Percentiles rank a stretch among this genome's conserved stretches.
phyloP scores from a whole-genome alignment of 2,113 vertebrate genomes.

The Syrrhaptes paradoxus region DNA sequence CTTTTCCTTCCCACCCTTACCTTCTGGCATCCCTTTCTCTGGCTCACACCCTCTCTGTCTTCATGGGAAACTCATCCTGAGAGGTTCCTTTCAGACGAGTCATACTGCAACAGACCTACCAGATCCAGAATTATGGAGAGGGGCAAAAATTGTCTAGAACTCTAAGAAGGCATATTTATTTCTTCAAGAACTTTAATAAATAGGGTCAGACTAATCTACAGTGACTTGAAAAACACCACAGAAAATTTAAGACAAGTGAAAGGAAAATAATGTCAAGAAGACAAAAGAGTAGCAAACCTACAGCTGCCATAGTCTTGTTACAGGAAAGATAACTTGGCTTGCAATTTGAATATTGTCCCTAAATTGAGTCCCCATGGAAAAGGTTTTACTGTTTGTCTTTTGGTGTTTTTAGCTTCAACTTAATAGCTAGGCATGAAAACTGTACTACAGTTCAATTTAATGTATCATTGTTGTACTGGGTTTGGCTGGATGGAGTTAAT shows the following conservation, averaged over 20 bases:
- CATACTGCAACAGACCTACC: not conserved
- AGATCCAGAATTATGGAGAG: not conserved
- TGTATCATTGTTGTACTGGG: accelerated
- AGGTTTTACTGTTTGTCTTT: not conserved
- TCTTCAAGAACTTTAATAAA: not conserved
- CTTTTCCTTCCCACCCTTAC: not conserved
- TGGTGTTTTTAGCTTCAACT: not conserved
- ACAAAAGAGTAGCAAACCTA: not conserved
- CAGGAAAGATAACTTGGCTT: not conserved
- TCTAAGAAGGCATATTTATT: not conserved
- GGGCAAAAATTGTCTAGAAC: not conserved
- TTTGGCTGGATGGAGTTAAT: not conserved
- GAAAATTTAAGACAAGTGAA: not conserved
- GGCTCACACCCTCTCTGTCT: not conserved
- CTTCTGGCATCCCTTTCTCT: not conserved
- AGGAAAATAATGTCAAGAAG: not conserved
- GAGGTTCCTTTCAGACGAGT: not conserved
- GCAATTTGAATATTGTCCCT: not conserved
- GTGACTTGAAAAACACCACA: not conserved
- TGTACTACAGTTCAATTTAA: not conserved
- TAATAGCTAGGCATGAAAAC: not conserved
- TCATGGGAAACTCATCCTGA: not conserved
- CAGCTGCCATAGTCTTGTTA: not conserved
- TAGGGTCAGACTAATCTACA: not conserved
- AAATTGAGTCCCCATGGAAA: not conserved